These are phyloP conservation scores for Etheostoma spectabile DNA, from an alignment of 2,113 vertebrate genomes.

Conservation along the genomic window DNA sequence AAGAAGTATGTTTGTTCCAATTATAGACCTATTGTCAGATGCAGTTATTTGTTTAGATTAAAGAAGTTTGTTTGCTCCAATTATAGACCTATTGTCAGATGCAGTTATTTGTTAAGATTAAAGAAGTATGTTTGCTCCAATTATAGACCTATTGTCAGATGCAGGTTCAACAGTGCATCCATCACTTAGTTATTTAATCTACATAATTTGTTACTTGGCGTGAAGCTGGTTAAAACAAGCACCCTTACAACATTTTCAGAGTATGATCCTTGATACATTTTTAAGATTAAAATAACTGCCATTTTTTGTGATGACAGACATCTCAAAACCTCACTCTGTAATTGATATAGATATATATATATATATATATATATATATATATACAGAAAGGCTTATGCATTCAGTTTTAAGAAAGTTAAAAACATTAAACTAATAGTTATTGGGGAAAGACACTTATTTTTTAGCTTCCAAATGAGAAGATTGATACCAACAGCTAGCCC, in stretches of 20 bases:
- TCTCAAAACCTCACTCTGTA: background rate
- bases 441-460: background rate
- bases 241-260: too few relatives aligned
- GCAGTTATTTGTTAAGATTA: slow-evolving; percentile 29
- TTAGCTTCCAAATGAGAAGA: background rate
- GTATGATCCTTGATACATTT: background rate
- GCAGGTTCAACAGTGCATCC: background rate
- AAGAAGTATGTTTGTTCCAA: slow-evolving; percentile 33
- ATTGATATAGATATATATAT: too few relatives aligned
- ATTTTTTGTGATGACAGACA: background rate
- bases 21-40: slow-evolving; percentile 57
- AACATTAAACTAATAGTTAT: background rate
- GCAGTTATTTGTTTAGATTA: too few relatives aligned
- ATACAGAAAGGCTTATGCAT: background rate
- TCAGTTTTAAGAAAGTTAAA: background rate
- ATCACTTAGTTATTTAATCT: background rate
- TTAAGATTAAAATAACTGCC: background rate
- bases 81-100: slow-evolving; percentile 57
- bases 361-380: too few relatives aligned
- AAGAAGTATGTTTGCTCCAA: slow-evolving; percentile 33
- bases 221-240: background rate
- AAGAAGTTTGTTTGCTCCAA: slow-evolving; percentile 34
- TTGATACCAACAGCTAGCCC: background rate
- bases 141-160: slow-evolving; percentile 57
- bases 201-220: background rate